phyloP scores from a whole-genome alignment of 2,797 vertebrate species.

The Halcyon smyrnensis region DNA sequence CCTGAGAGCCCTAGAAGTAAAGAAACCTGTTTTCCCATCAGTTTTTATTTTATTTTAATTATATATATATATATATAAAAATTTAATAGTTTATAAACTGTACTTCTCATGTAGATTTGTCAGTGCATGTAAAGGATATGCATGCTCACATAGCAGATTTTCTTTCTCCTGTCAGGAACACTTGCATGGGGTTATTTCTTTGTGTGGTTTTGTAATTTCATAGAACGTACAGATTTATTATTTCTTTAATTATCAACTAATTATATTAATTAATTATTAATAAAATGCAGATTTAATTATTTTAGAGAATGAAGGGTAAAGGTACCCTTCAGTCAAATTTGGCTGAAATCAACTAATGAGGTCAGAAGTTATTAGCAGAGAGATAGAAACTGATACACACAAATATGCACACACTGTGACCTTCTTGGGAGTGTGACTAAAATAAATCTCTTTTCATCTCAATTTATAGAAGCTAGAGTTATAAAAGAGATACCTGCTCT shows the following conservation, averaged over 20 bases:
- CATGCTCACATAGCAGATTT: neutral
- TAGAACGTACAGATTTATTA: neutral
- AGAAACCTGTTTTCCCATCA: neutral
- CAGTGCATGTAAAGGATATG: neutral
- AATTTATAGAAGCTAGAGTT: neutral
- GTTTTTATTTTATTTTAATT: neutral
- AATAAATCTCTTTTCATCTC: neutral
- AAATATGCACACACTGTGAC: neutral
- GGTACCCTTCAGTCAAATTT: constrained; percentile 60
- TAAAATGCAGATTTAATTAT: constrained; percentile 4
- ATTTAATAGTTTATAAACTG: neutral
- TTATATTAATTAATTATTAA: constrained; percentile 42
- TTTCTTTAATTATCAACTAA: constrained; percentile 18
- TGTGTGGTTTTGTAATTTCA: neutral
- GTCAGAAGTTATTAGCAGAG: constrained; percentile 39
- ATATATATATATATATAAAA: too few relatives aligned
- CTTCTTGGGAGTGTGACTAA: neutral
- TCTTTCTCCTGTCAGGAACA: neutral
- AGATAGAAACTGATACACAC: neutral
- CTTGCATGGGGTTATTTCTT: neutral
- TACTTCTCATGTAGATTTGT: neutral
- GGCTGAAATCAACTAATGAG: constrained; percentile 33
- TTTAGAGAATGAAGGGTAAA: constrained; percentile 46
- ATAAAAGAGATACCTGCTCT: neutral
- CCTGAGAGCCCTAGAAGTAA: neutral